phyloP scores from a whole-genome alignment of 2,113 vertebrate genomes.

The Cochlearius cochlearius region DNA sequence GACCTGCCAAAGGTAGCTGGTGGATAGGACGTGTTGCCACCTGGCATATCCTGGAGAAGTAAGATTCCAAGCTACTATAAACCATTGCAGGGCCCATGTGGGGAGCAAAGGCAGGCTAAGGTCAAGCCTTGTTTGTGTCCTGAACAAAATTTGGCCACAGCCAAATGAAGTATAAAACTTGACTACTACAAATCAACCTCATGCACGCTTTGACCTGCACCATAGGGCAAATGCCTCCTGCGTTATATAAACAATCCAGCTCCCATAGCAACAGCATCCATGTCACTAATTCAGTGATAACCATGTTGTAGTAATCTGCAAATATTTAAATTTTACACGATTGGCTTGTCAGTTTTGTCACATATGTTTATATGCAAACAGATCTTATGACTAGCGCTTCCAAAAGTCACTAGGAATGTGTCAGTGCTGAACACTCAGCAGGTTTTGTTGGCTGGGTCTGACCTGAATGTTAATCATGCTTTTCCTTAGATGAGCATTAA shows the following conservation, averaged over 20 bases:
- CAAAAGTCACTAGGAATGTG: neutral
- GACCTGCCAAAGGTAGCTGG: neutral
- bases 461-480: constrained; percentile 29
- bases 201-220: neutral
- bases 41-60: neutral
- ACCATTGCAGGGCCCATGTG: neutral
- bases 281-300: neutral
- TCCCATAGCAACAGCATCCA: neutral
- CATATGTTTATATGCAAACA: constrained; percentile 15
- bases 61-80: neutral
- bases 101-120: neutral
- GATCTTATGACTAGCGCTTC: neutral
- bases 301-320: neutral
- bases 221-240: neutral
- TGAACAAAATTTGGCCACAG: neutral
- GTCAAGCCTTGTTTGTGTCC: neutral
- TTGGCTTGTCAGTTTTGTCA: constrained; percentile 6
- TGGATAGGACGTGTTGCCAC: neutral
- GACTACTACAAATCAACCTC: neutral
- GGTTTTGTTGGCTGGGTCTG: neutral
- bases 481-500: neutral
- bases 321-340: neutral
- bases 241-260: neutral
- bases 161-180: neutral
- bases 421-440: neutral